phyloP scores from a whole-genome alignment of 2,797 vertebrate genomes.

The Enteromius thamalakanensis region DNA sequence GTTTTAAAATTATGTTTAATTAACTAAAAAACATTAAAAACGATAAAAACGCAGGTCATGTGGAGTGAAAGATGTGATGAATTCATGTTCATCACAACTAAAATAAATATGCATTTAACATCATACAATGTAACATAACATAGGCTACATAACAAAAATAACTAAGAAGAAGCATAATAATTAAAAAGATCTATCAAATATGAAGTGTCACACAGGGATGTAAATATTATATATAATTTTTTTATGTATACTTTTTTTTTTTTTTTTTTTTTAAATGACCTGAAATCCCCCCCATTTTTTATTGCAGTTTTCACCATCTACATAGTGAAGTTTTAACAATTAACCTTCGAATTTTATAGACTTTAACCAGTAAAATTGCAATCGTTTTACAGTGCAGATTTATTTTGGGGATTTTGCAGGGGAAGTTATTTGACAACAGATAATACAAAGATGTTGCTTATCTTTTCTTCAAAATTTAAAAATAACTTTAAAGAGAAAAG shows the following conservation, averaged over 20 bases:
- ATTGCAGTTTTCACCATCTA: background rate
- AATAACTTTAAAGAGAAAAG: background rate
- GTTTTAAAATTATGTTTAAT: too few relatives aligned
- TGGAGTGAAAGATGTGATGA: too few relatives aligned
- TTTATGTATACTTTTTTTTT: background rate
- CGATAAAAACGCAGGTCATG: too few relatives aligned
- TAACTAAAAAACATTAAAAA: too few relatives aligned
- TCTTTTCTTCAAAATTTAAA: background rate
- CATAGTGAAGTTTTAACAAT: background rate
- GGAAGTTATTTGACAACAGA: background rate
- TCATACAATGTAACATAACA: background rate
- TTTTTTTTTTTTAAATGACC: background rate
- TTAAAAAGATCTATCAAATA: background rate
- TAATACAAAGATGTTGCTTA: background rate
- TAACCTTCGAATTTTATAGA: background rate
- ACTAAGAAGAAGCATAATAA: background rate
- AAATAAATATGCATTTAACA: background rate
- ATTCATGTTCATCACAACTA: too few relatives aligned
- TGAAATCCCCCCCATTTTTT: background rate
- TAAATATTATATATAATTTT: too few relatives aligned
- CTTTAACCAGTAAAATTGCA: background rate
- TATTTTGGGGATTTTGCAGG: background rate
- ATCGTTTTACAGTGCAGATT: background rate
- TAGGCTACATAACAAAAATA: background rate
- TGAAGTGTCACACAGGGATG: background rate